Percentiles rank a stretch among this genome's conserved stretches.
These are phyloP conservation scores for Flabesymbios commensalis DNA, from an alignment of 2,888 invertebrate genomes.

Conservation along the genomic window DNA sequence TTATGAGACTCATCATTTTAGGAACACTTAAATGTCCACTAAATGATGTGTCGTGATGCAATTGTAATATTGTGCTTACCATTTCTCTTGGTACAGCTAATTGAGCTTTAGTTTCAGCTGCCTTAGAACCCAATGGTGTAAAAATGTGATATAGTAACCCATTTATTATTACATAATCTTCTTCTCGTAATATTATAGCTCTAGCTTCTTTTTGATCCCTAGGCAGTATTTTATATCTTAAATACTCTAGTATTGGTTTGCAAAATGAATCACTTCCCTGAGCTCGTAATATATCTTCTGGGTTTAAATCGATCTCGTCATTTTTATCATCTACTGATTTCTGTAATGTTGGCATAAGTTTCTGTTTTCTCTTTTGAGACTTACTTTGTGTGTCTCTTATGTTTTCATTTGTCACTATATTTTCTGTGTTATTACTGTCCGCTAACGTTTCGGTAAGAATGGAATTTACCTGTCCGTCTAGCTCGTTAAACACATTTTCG, in stretches of 20 bases:
- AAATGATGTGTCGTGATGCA: background rate
- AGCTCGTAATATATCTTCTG: no score
- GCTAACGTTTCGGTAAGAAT: no score
- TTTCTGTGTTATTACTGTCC: no score
- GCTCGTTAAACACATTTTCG: no score
- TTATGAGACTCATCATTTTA: background rate
- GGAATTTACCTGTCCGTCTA: no score
- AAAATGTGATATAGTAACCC: background rate
- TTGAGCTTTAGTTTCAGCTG: background rate
- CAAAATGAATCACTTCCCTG: no score
- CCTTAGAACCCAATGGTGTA: background rate
- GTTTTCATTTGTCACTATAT: no score
- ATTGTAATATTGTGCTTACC: background rate
- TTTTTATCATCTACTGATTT: no score
- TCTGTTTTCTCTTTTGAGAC: no score
- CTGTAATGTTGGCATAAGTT: no score
- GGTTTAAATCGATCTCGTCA: no score
- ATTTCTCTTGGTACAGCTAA: background rate
- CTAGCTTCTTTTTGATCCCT: background rate
- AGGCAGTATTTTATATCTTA: background rate
- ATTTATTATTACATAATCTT: background rate
- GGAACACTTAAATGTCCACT: background rate
- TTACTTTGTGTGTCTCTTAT: no score
- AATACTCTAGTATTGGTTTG: background rate
- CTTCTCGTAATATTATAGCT: background rate